Evolutionary conservation across 2,797 vertebrate genomes (phyloP), one percentile per base, ranked within the genome.

Genomic region (Rhincodon typus): DNA sequence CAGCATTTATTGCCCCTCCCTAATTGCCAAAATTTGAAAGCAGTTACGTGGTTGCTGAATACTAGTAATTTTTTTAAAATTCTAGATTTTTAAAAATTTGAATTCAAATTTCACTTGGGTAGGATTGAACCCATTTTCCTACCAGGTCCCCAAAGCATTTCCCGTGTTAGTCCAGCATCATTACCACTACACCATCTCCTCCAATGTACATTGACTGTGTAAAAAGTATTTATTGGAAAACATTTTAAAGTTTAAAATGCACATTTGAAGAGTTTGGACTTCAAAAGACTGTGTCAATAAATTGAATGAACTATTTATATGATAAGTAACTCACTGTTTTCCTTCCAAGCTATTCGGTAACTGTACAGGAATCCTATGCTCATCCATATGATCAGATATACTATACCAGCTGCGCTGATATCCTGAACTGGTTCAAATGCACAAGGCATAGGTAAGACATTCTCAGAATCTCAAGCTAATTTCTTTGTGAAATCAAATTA

Each of bases 371-470:
- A 97, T 99, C 99, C 0, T 99, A 99, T 70, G 98, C 99, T 0
- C 99, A 99, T 97, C 98, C 98, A 13, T 99, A 98, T 96, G 98
- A 99, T 96, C 99, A 99, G 97, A 96, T 99, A 96, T 99, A 99
- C 96, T 99, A 99, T 97, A 99, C 99, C 96, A 99, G 98, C 97
- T 99, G 99, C 97, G 97, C 98, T 0, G 98, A 99, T 97, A 99
- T 99, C 96, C 97, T 99, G 5, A 99, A 99, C 97, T 99, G 99
- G 99, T 99, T 99, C 97, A 99, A 99, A 97, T 99, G 99, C 97
- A 99, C 99, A 0, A 97, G 98, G 95, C 99, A 99, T 98, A 99
- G 99, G 99, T 99, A 96, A 98, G 96, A 82, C 53, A 96, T 94
- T n/a, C 67, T 93, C 12, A 42, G 19, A n/a, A 93, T 0, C 66